phyloP scores from a whole-genome alignment of 2,113 vertebrate genomes.

The Mus pahari region DNA sequence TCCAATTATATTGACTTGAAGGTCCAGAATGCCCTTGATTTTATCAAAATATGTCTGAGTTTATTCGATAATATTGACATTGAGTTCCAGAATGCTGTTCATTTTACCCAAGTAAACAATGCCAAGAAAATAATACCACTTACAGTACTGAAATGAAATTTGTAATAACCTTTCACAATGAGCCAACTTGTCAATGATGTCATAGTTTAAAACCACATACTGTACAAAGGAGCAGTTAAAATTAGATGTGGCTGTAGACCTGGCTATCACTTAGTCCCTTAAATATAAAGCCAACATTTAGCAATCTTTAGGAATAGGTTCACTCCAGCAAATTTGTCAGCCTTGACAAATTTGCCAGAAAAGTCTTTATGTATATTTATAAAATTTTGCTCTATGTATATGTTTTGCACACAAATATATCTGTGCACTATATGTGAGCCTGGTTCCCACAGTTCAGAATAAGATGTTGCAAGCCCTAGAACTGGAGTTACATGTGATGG shows the following conservation, averaged over 20 bases:
- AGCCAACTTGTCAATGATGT: not conserved
- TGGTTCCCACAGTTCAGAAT: not conserved
- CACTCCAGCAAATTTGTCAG: too few relatives aligned
- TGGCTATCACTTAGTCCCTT: not conserved
- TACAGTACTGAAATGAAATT: not conserved
- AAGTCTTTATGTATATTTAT: too few relatives aligned
- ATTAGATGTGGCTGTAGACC: not conserved
- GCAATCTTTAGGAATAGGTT: not conserved
- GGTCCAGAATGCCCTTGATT: not conserved
- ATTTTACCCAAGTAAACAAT: not conserved
- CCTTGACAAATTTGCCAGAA: too few relatives aligned
- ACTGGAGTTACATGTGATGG: not conserved
- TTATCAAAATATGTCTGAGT: not conserved
- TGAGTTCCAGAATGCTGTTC: not conserved
- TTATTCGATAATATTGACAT: not conserved
- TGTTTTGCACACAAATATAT: not conserved
- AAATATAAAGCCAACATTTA: not conserved
- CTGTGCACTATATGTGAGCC: not conserved
- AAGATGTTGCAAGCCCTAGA: not conserved
- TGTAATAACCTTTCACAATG: constrained; percentile 6
- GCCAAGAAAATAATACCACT: not conserved
- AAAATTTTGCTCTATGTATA: not conserved
- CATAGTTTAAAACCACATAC: not conserved
- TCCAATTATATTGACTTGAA: too few relatives aligned
- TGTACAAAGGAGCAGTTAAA: not conserved